phyloP scores from a whole-genome alignment of 1,140 invertebrate genomes.

The Drosophila ogumai region DNA sequence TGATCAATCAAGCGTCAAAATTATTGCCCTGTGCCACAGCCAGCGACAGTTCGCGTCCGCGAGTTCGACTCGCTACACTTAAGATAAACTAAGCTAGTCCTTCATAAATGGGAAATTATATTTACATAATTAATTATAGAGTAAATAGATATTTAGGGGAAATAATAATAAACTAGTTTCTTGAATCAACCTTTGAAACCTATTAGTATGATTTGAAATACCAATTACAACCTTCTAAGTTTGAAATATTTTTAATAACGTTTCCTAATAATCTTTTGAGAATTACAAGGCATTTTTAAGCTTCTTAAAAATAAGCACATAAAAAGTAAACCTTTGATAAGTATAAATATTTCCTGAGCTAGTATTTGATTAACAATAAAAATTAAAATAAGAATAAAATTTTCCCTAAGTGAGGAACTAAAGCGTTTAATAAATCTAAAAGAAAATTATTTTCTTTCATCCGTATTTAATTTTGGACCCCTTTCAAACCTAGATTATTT shows the following conservation, averaged over 20 bases:
- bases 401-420: too few species aligned
- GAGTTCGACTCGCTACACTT: slow-evolving; percentile 23
- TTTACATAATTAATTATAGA: neutral
- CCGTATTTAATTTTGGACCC: neutral
- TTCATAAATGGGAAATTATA: neutral
- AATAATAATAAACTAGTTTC: fast-evolving
- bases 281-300: too few species aligned
- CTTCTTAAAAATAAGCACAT: neutral
- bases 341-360: too few species aligned
- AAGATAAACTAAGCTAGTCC: neutral
- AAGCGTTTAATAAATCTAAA: too few species aligned
- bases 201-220: too few species aligned
- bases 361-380: fast-evolving
- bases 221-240: too few species aligned
- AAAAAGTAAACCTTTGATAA: too few species aligned
- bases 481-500: neutral
- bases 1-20: slow-evolving; percentile 83
- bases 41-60: slow-evolving; percentile 37
- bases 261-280: neutral
- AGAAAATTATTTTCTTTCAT: neutral
- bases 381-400: neutral
- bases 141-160: neutral
- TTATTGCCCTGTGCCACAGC: slow-evolving; percentile 68
- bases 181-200: neutral
- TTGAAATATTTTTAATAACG: too few species aligned